A percentile compares a stretch with the other conserved stretches of the same genome.
Conservation (phyloP, 2,113 vertebrate genomes). For the Takifugu bimaculatus region DNA sequence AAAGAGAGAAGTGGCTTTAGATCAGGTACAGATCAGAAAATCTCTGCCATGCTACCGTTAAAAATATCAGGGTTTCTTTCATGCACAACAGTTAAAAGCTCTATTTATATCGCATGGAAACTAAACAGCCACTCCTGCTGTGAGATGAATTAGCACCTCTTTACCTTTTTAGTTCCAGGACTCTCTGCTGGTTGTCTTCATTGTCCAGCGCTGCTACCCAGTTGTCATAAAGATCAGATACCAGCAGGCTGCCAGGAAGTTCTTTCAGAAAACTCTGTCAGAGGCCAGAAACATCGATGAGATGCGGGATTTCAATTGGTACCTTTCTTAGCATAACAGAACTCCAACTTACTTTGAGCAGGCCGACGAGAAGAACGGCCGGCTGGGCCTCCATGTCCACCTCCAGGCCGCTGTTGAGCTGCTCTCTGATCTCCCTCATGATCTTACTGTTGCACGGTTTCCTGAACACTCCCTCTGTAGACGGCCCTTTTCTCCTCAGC, state of each 20-base stretch:
- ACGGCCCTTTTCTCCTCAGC: conserved; percentile 82
- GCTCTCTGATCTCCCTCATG: conserved; percentile 83
- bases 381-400: conserved; percentile 79
- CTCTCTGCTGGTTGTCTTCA: conserved; percentile 67
- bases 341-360: conserved; percentile 82
- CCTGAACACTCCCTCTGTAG: conserved; percentile 90
- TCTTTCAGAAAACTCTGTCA: conserved; percentile 88
- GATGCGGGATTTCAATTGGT: not conserved
- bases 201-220: conserved; percentile 85
- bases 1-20: conserved; percentile 51
- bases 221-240: conserved; percentile 76
- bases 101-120: not conserved
- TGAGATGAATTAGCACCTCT: not conserved
- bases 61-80: conserved; percentile 6
- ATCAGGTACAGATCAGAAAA: conserved; percentile 38
- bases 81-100: too few relatives aligned
- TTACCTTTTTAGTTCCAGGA: conserved; percentile 81
- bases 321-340: not conserved
- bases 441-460: conserved; percentile 84
- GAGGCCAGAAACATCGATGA: conserved; percentile 5
- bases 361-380: conserved; percentile 82
- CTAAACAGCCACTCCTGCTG: not conserved
- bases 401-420: conserved; percentile 77
- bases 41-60: conserved; percentile 41
- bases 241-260: conserved; percentile 86